phyloP scores from a whole-genome alignment of 1,140 invertebrate genomes.

The Cylas formicarius region DNA sequence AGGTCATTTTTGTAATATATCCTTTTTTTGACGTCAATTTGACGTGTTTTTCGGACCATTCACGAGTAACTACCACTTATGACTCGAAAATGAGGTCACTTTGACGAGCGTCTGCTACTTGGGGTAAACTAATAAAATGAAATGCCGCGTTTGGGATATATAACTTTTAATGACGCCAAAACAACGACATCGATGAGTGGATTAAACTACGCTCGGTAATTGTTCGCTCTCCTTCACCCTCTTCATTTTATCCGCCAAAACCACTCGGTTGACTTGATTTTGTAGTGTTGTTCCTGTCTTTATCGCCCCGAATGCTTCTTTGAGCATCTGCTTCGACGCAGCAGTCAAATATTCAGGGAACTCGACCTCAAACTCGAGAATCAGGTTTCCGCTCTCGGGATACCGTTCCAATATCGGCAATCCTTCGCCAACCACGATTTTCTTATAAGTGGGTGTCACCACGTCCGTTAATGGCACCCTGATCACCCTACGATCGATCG shows the following conservation, averaged over 20 bases:
- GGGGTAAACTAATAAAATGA: no score
- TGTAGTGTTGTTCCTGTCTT: constrained; percentile 29
- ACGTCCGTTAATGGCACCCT: constrained; percentile 63
- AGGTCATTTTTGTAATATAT: no score
- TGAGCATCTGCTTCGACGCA: constrained; percentile 44
- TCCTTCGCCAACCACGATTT: constrained; percentile 49
- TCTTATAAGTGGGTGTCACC: constrained; percentile 50
- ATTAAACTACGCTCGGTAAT: no score
- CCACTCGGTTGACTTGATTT: constrained; percentile 41
- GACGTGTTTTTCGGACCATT: no score
- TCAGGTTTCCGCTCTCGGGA: constrained; percentile 46
- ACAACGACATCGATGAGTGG: no score
- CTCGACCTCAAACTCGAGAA: constrained; percentile 49
- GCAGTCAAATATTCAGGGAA: constrained; percentile 50
- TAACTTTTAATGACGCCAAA: no score
- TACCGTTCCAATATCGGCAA: constrained; percentile 48
- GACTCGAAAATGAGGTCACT: no score
- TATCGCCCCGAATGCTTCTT: constrained; percentile 42
- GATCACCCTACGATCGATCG: constrained; percentile 59
- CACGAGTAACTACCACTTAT: no score
- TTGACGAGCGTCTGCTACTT: no score
- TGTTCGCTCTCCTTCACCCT: constrained; percentile 38
- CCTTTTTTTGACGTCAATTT: no score
- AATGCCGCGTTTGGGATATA: no score
- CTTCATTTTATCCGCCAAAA: constrained; percentile 44